Evolutionary conservation across 92 coral and sea anemone genomes (phyloP).

Genomic region (Pocillopora meandrina): DNA sequence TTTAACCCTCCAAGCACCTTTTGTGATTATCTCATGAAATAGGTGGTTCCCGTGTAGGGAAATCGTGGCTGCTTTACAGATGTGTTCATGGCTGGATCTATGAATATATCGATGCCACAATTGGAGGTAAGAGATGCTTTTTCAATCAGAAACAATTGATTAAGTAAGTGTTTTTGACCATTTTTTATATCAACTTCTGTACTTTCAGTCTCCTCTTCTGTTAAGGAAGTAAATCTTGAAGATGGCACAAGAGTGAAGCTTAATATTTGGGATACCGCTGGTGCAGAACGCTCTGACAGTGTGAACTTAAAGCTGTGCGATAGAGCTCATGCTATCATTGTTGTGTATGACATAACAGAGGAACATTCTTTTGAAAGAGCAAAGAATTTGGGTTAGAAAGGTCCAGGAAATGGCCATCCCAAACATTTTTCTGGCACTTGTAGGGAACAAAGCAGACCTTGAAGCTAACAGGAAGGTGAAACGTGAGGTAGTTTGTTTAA

Average conservation of each 20-base stretch:
- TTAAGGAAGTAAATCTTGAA: slow-evolving; percentile 88
- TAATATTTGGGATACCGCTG: slow-evolving; percentile 97
- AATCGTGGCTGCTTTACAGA: no score
- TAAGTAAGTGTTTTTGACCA: neutral
- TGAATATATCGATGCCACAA: no score
- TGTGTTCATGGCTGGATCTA: no score
- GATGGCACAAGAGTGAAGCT: slow-evolving; percentile 78
- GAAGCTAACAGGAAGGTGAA: slow-evolving; percentile 89
- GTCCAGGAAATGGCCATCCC: slow-evolving; percentile 95
- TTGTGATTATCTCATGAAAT: no score
- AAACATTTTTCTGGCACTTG: slow-evolving; percentile 88
- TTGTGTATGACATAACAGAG: slow-evolving; percentile 93
- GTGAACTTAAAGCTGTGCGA: slow-evolving; percentile 90
- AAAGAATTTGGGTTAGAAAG: slow-evolving; percentile 92
- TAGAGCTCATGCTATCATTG: slow-evolving; percentile 97
- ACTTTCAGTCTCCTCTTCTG: slow-evolving; percentile 76
- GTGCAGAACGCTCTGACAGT: slow-evolving; percentile 87
- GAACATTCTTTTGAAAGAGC: slow-evolving; percentile 91
- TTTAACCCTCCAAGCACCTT: no score
- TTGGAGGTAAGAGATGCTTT: no score
- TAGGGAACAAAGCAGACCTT: slow-evolving; percentile 94
- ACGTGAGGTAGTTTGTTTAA: slow-evolving; percentile 67
- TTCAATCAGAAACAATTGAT: no score
- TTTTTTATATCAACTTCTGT: neutral
- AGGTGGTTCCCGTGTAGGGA: no score